A percentile compares a stretch with the other conserved stretches of the same genome.
phyloP scores from a whole-genome alignment of 1,140 invertebrate species.

The Steinernema feltiae region DNA sequence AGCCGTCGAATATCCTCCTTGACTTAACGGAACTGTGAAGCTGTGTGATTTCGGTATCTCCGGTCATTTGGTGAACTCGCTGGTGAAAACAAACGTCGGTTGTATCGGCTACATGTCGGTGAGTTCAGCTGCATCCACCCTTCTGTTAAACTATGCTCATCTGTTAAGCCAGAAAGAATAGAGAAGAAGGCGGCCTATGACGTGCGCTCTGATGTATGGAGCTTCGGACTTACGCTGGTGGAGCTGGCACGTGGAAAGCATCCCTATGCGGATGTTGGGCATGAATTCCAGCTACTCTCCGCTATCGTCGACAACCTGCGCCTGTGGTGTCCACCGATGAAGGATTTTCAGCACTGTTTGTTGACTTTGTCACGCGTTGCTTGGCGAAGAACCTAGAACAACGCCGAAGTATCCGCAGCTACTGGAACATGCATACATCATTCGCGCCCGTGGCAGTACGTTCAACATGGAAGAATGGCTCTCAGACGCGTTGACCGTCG shows the following conservation, averaged over 20 bases:
- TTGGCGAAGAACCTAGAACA: slow-evolving; percentile 26
- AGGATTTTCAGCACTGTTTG: slow-evolving; percentile 30
- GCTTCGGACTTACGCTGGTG: slow-evolving; percentile 79
- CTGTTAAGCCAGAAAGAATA: slow-evolving; percentile 7
- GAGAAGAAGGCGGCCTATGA: slow-evolving; percentile 66
- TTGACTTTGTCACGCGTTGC: slow-evolving; percentile 24
- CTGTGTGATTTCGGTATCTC: slow-evolving; percentile 99
- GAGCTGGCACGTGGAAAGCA: slow-evolving; percentile 29
- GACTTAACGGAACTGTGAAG: slow-evolving; percentile 80
- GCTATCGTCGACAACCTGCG: slow-evolving; percentile 22
- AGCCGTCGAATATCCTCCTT: slow-evolving; percentile 93
- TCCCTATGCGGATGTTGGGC: neutral
- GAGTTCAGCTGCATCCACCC: slow-evolving; percentile 60
- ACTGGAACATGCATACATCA: slow-evolving; percentile 21
- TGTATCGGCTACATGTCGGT: slow-evolving; percentile 99
- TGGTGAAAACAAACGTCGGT: slow-evolving; percentile 92
- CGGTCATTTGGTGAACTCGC: slow-evolving; percentile 90
- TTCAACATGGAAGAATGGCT: slow-evolving; percentile 14
- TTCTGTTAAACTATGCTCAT: neutral
- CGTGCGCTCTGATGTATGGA: slow-evolving; percentile 92
- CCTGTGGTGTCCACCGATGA: slow-evolving; percentile 13
- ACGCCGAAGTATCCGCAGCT: slow-evolving; percentile 30
- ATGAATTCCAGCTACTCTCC: slow-evolving; percentile 35
- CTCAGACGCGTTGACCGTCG: neutral
- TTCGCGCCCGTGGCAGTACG: neutral